Evolutionary conservation across 2,113 vertebrate genomes (phyloP), one percentile per base, ranked within the genome.

Genomic region (Pholis gunnellus): DNA sequence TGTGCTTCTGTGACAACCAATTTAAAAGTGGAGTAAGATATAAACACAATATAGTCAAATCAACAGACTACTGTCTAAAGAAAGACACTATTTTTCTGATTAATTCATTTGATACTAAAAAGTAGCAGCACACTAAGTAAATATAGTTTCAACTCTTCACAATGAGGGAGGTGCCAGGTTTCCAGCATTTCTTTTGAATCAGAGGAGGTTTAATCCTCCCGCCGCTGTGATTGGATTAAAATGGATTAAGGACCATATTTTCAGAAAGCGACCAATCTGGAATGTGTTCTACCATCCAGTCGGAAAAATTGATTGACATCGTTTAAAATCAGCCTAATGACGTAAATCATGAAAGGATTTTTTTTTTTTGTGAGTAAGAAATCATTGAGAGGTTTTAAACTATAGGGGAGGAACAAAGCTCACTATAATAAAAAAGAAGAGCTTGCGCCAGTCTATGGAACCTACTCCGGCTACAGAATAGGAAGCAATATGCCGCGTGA

Each of bases 401-500:
- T 50, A 17, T 2, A 54, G 22, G 22, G 9, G 15, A 44, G 27
- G 7, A 4, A 18, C n/a, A 25, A 68, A 65, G 67, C 11, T 65
- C 61, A 75, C 13, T 20, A 76, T 88, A 77, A 75, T 87, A 86
- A 78, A 74, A 65, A 87, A 75, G 70, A 79, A 75, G 52, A 76
- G 72, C 83, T 89, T 83, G 92, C 92, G 72, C 83, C 88, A 78
- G 92, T 88, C 92, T 88, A 66, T 82, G 86, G 71, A 92, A 94
- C 88, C 85, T 91, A 86, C 84, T 89, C 63, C 74, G 74, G 71
- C 76, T 85, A 81, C 76, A 77, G 79, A 84, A 94, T 92, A 94
- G 95, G 94, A 95, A 95, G 94, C 89, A 95, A 96, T 95, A 94
- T 88, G 92, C 86, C 25, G 81, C 67, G 66, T 91, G 90, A 93